phyloP scores from a whole-genome alignment of 35 echinoderm and acorn worm genomes.

The Hemicentrotus pulcherrimus region DNA sequence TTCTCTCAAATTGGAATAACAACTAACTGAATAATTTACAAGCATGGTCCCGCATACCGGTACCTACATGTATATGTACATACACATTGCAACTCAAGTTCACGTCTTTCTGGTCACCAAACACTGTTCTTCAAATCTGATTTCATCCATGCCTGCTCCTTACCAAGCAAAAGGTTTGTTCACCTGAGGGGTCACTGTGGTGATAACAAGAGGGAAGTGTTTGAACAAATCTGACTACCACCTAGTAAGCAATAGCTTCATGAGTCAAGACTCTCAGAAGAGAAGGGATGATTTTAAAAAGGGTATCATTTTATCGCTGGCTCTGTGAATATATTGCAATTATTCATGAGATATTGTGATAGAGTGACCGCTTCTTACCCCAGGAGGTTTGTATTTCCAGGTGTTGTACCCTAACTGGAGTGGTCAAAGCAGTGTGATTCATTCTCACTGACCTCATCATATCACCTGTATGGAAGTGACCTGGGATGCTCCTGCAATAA shows the following conservation, averaged over 20 bases:
- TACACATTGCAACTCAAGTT: background rate
- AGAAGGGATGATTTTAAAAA: background rate
- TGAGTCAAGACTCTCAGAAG: background rate
- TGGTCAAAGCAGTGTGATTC: conserved; percentile 24
- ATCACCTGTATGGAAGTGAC: background rate
- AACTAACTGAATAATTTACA: background rate
- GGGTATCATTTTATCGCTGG: background rate
- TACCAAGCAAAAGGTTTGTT: background rate
- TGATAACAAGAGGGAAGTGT: background rate
- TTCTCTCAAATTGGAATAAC: background rate
- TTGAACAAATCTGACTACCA: background rate
- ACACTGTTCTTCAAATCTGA: conserved; percentile 1
- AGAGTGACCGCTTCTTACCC: conserved; percentile 25
- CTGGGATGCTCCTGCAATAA: conserved; percentile 1
- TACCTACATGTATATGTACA: background rate
- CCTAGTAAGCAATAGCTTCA: background rate
- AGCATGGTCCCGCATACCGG: background rate
- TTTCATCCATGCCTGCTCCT: background rate
- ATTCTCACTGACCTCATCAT: conserved; percentile 27
- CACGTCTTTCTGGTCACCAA: conserved; percentile 5
- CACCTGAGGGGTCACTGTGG: background rate
- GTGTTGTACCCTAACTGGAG: background rate
- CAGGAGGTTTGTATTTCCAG: background rate
- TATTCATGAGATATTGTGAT: conserved; percentile 29
- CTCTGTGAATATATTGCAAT: background rate